Evolutionary conservation across 2,888 invertebrate genomes (phyloP).

Genomic region (Melanostoma mellinum): DNA sequence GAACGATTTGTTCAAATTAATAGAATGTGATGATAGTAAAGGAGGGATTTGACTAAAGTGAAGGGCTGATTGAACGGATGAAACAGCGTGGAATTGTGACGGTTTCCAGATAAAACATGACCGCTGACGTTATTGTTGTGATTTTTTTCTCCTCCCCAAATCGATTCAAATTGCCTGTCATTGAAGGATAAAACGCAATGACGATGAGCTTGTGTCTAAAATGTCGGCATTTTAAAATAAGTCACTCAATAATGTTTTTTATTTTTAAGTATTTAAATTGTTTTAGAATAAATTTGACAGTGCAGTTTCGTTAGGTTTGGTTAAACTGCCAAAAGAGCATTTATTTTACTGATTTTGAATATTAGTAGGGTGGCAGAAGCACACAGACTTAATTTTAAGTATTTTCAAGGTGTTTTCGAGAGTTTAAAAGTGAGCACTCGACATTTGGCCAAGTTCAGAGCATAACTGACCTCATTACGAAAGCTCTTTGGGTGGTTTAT

Average conservation of each 20-base stretch:
- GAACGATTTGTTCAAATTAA: slow-evolving; percentile 69
- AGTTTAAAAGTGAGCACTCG: too few species aligned
- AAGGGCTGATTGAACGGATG: neutral
- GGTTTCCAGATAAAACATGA: slow-evolving; percentile 42
- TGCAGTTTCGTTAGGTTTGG: too few species aligned
- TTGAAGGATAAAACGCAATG: slow-evolving; percentile 34
- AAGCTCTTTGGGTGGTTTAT: too few species aligned
- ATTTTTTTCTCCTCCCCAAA: slow-evolving; percentile 41
- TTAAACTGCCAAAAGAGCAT: too few species aligned
- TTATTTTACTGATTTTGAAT: too few species aligned
- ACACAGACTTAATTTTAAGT: too few species aligned
- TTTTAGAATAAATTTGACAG: neutral
- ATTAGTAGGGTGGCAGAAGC: too few species aligned
- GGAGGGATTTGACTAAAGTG: neutral
- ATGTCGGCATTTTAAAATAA: slow-evolving; percentile 3
- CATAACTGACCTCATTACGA: too few species aligned
- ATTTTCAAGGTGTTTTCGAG: too few species aligned
- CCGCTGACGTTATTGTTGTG: slow-evolving; percentile 52
- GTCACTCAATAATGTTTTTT: neutral
- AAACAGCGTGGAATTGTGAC: slow-evolving; percentile 10
- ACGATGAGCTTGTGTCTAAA: neutral
- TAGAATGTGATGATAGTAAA: slow-evolving; percentile 51
- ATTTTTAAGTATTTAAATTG: neutral
- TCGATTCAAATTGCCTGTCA: slow-evolving; percentile 54
- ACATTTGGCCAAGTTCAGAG: too few species aligned